Evolutionary conservation across 2,888 invertebrate species (phyloP), one percentile per base, ranked within the genome.

Genomic region (Zygaena filipendulae): DNA sequence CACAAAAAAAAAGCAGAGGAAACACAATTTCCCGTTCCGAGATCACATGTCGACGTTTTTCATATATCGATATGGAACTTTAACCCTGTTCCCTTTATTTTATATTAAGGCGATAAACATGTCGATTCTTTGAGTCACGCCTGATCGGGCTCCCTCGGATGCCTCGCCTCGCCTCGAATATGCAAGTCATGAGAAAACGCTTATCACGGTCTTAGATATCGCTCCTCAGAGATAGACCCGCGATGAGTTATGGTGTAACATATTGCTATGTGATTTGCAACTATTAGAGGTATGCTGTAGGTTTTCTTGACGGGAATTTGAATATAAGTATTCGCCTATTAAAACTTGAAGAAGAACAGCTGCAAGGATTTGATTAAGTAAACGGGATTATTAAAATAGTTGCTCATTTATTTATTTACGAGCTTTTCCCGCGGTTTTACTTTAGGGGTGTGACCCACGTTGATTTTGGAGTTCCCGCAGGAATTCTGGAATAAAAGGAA

Each of bases 61-160:
- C 68, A 63, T 70, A 54, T 61, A 68, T 68, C 60, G 69, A 58
- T 69, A 66, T 61, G 45, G 42, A 42, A 48, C 48, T 52, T 63
- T 71, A 54, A 52, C 53, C 52, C 46, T 39, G 41, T 51, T 51
- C 71, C 68, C 67, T 75, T 75, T 77, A 74, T 77, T 75, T 77
- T 74, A 77, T 77, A 79, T 77, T 74, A 77, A 77, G 63, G 72
- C 74, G 77, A 77, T 77, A 79, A 79, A 77, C 75, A 79, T 79
- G 79, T 74, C 79, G 77, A 75, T 77, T 64, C 60, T 50, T 54
- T 59, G 60, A 63, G 57, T 57, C 66, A 74, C 68, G 77, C 72
- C 59, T 64, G 74, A 70, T 52, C 61, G 71, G 62, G 43, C 69
- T 57, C 72, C 75, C 71, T 63, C 47, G 32, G 29, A 20, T 27